Conservation (phyloP, 2,888 invertebrate species). For the Myathropa florea region DNA sequence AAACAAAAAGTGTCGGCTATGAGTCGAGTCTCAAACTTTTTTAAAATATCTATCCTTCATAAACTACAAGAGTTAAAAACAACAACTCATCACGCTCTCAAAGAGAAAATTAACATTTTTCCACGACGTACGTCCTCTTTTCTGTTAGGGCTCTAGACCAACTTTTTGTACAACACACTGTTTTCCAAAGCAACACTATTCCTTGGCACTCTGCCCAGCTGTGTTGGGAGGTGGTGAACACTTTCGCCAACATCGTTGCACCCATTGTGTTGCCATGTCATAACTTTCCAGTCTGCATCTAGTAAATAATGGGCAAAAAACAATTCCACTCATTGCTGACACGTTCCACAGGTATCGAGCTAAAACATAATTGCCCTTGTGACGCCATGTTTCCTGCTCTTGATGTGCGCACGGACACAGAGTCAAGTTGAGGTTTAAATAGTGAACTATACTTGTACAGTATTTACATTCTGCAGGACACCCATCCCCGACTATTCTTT, state of each 20-base stretch:
- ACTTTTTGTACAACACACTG: background rate
- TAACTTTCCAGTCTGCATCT: background rate
- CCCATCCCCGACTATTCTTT: background rate
- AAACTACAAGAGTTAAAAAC: background rate
- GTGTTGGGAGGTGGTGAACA: background rate
- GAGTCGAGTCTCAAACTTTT: too few species aligned
- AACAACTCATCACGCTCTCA: background rate
- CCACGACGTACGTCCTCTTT: too few species aligned
- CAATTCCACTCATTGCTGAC: background rate
- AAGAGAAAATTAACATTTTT: background rate
- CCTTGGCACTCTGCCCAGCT: background rate
- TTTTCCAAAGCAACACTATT: background rate
- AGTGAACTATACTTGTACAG: background rate
- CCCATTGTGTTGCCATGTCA: background rate
- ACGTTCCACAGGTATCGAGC: constrained; percentile 10
- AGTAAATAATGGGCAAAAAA: background rate
- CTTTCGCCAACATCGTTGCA: background rate
- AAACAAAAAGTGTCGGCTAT: too few species aligned
- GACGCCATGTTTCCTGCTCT: background rate
- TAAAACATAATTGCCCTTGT: background rate
- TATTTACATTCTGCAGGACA: background rate
- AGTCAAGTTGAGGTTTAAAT: background rate
- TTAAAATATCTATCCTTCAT: too few species aligned
- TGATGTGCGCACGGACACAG: background rate
- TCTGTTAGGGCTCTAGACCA: background rate